A percentile compares a stretch with the other conserved stretches of the same genome.
Evolutionary conservation across 2,888 invertebrate species (phyloP).

Genomic region (Tolmerus cingulatus): DNA sequence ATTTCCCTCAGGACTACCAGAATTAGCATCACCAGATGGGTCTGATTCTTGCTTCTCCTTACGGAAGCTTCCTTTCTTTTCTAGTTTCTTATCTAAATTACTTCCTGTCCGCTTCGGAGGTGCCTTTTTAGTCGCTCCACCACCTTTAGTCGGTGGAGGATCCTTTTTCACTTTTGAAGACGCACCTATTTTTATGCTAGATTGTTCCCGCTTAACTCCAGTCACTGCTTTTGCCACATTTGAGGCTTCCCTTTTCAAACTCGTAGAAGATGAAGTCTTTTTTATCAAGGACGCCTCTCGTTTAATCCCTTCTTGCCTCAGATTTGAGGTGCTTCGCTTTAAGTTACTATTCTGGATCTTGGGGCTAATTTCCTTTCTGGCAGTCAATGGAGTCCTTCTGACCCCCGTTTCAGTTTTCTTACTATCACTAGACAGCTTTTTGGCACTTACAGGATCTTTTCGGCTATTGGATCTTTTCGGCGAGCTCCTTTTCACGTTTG

Average conservation of each 20-base stretch:
- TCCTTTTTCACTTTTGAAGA: background rate
- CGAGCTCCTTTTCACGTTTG: background rate
- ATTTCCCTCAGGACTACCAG: background rate
- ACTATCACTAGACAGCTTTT: conserved; percentile 54
- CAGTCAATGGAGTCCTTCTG: conserved; percentile 41
- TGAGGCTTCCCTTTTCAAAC: conserved; percentile 55
- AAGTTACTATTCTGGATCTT: background rate
- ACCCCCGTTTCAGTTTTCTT: conserved; percentile 46
- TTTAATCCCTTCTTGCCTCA: conserved; percentile 47
- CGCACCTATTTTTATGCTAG: background rate
- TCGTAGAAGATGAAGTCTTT: conserved; percentile 45
- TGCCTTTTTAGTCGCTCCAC: background rate
- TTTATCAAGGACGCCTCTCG: conserved; percentile 41
- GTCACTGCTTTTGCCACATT: conserved; percentile 49
- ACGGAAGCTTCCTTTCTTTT: conserved; percentile 51
- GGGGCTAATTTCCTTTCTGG: background rate
- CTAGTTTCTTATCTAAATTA: conserved; percentile 55
- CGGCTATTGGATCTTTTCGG: conserved; percentile 47
- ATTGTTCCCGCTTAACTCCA: background rate
- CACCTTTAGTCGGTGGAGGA: background rate
- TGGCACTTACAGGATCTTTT: conserved; percentile 59
- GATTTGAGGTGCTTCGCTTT: conserved; percentile 27
- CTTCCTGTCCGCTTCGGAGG: conserved; percentile 56
- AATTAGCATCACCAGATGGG: conserved; percentile 41
- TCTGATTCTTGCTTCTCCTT: conserved; percentile 46